Conservation (phyloP, 2,797 vertebrate genomes). For the Clarias platycephalus region DNA sequence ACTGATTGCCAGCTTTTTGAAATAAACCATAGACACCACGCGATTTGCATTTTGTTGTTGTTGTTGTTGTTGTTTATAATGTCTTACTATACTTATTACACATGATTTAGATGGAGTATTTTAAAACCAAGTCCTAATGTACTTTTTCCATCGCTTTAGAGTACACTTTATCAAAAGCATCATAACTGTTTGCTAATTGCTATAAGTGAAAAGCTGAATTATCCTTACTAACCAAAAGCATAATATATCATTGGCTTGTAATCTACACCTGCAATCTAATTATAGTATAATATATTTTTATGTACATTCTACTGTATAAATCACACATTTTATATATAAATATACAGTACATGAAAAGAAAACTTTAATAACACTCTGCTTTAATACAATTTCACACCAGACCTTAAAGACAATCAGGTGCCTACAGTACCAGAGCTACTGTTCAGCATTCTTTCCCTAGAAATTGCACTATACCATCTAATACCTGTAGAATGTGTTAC, state of each 20-base stretch:
- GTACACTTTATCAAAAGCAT: not conserved
- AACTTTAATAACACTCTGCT: not conserved
- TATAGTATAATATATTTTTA: not conserved
- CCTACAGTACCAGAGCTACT: not conserved
- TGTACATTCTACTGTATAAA: not conserved
- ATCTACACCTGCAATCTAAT: not conserved
- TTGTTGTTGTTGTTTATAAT: not conserved
- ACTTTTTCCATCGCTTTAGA: not conserved
- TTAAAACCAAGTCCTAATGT: not conserved
- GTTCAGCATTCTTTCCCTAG: not conserved
- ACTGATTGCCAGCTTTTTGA: not conserved
- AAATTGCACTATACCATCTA: not conserved
- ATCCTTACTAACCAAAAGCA: not conserved
- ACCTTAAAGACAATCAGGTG: not conserved
- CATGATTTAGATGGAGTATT: not conserved
- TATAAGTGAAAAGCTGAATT: not conserved
- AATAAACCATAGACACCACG: not conserved
- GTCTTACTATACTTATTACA: not conserved
- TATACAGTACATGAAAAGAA: not conserved
- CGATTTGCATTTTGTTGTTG: not conserved
- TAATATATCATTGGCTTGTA: not conserved
- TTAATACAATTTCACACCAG: not conserved
- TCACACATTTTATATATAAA: not conserved
- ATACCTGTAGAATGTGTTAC: slow-evolving; percentile 69
- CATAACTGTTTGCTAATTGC: not conserved